Percentiles rank a stretch among this genome's conserved stretches.
These are phyloP conservation scores for Selene dorsalis DNA, from an alignment of 2,797 vertebrate genomes.

Conservation along the genomic window DNA sequence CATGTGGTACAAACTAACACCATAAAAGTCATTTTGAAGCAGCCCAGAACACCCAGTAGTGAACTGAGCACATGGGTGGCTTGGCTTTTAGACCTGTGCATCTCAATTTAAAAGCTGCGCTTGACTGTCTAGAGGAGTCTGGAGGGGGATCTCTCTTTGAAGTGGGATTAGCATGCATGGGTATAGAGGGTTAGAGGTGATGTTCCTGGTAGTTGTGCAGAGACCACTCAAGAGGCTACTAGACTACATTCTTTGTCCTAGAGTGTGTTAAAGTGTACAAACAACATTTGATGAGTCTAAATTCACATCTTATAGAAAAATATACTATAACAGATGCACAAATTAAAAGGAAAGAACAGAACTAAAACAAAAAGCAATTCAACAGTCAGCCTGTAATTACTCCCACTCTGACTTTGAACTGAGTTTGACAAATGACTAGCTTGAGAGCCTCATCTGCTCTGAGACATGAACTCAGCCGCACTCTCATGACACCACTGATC, in stretches of 20 bases:
- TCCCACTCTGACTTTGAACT: constrained; percentile 68
- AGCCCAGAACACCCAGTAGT: constrained; percentile 12
- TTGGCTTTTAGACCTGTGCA: constrained; percentile 40
- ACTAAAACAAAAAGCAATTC: constrained; percentile 31
- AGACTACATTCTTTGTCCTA: neutral
- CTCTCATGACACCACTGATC: constrained; percentile 64
- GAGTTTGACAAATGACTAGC: constrained; percentile 67
- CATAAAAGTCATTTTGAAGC: constrained; percentile 14
- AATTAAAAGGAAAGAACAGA: constrained; percentile 25
- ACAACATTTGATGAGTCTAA: constrained; percentile 14
- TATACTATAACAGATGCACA: neutral
- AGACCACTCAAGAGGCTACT: constrained; percentile 27
- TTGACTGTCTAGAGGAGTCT: constrained; percentile 38
- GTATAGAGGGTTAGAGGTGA: constrained; percentile 39
- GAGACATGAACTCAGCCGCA: constrained; percentile 59
- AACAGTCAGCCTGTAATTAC: constrained; percentile 43
- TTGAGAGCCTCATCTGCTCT: constrained; percentile 56
- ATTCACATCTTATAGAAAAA: neutral
- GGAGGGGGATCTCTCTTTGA: constrained; percentile 68
- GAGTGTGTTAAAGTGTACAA: neutral
- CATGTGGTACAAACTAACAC: neutral
- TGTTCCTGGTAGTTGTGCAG: constrained; percentile 13
- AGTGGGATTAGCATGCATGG: constrained; percentile 72
- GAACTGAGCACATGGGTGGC: constrained; percentile 52
- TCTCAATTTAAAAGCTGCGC: constrained; percentile 45